These are phyloP conservation scores for Dendrocincla fuliginosa DNA, from an alignment of 2,797 vertebrate species.

Conservation along the genomic window DNA sequence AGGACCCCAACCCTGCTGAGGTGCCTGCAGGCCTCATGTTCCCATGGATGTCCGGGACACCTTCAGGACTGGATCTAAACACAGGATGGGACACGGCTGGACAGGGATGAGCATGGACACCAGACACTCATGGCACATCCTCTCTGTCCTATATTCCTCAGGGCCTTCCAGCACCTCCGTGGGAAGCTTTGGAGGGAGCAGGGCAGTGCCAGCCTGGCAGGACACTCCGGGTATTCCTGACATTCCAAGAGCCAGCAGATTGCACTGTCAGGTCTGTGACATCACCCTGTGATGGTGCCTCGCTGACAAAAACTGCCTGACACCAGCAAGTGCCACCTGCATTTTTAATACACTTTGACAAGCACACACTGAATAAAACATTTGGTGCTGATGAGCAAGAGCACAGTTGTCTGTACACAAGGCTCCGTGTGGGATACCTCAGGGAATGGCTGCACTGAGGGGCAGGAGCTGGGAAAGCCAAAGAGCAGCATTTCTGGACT, in stretches of 20 bases:
- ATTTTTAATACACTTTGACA: slow-evolving; percentile 45
- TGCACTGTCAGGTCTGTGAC: neutral
- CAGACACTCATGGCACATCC: neutral
- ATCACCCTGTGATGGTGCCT: neutral
- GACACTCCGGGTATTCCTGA: neutral
- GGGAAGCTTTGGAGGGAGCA: neutral
- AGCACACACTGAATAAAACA: slow-evolving; percentile 40
- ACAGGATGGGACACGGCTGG: neutral
- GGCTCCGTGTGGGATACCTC: neutral
- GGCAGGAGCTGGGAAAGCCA: neutral
- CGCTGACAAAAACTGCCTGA: neutral
- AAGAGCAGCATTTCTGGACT: neutral
- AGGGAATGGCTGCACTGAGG: neutral
- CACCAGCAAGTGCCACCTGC: slow-evolving; percentile 28
- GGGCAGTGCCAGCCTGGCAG: neutral
- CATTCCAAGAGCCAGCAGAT: neutral
- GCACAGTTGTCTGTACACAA: neutral
- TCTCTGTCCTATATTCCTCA: fast-evolving
- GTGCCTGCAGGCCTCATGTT: neutral
- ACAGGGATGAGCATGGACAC: fast-evolving
- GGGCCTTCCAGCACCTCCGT: neutral
- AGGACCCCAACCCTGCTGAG: neutral
- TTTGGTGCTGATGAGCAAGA: neutral
- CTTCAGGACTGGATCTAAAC: neutral
- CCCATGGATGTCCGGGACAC: neutral